A percentile compares a stretch with the other conserved stretches of the same genome.
Evolutionary conservation across 2,113 vertebrate genomes (phyloP).

Genomic region (Eubucco bourcierii): DNA sequence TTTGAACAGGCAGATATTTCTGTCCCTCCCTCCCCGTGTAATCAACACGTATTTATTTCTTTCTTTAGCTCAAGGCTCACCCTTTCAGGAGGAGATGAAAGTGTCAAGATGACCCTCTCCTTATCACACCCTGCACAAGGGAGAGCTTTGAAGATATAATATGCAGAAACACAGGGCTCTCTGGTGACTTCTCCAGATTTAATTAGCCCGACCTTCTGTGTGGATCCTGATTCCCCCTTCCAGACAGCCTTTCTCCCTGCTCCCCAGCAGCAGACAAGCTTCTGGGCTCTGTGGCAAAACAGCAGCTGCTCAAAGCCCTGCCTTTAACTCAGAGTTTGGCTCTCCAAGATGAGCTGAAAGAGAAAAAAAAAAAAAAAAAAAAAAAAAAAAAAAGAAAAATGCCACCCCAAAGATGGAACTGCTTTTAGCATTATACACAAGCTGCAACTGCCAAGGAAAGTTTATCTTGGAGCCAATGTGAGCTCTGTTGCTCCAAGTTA

Average conservation of each 20-base stretch:
- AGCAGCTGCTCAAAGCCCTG: slow-evolving; percentile 67
- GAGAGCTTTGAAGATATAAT: slow-evolving; percentile 71
- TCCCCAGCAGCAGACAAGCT: slow-evolving; percentile 64
- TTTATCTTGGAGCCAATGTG: slow-evolving; percentile 78
- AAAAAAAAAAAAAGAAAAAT: background rate
- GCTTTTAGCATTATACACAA: slow-evolving; percentile 75
- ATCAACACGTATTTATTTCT: slow-evolving; percentile 47
- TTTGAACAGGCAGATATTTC: slow-evolving; percentile 25
- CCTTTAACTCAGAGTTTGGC: slow-evolving; percentile 64
- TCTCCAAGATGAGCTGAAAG: slow-evolving; percentile 68
- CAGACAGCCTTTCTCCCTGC: background rate
- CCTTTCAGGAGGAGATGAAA: slow-evolving; percentile 67
- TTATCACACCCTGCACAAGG: slow-evolving; percentile 59
- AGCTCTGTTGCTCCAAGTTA: slow-evolving; percentile 76
- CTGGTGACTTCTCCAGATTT: slow-evolving; percentile 74
- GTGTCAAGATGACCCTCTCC: slow-evolving; percentile 61
- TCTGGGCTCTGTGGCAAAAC: slow-evolving; percentile 66
- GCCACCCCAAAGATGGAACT: slow-evolving; percentile 66
- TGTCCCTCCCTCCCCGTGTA: slow-evolving; percentile 4
- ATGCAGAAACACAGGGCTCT: slow-evolving; percentile 67
- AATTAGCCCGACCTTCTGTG: slow-evolving; percentile 76
- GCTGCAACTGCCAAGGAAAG: slow-evolving; percentile 72
- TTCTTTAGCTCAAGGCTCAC: slow-evolving; percentile 42
- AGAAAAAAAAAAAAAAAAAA: background rate
- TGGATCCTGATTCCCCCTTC: slow-evolving; percentile 46